phyloP scores from a whole-genome alignment of 2,888 invertebrate species.

The Chrysolina oricalcia region DNA sequence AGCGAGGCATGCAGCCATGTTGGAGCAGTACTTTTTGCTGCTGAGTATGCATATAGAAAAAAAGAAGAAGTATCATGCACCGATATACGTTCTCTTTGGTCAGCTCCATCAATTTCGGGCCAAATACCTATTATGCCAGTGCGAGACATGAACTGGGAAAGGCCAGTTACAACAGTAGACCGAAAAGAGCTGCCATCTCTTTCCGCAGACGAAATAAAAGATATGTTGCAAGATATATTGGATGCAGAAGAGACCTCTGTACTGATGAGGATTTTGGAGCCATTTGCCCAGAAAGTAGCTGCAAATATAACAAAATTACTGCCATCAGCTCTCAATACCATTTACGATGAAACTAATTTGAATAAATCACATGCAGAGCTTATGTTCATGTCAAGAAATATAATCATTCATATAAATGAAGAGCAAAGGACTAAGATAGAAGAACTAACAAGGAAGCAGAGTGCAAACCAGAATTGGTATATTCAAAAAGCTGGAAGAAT shows the following conservation, averaged over 20 bases:
- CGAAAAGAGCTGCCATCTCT: constrained; percentile 15
- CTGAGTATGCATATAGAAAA: too few relatives aligned
- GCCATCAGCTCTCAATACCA: constrained; percentile 18
- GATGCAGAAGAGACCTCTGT: not conserved
- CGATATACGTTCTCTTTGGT: too few relatives aligned
- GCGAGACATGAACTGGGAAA: constrained; percentile 37
- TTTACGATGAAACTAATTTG: constrained; percentile 5
- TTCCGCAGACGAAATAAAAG: constrained; percentile 14
- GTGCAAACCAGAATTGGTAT: constrained; percentile 14
- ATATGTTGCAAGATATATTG: constrained; percentile 26
- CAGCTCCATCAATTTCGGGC: too few relatives aligned
- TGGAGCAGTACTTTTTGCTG: constrained; percentile 1
- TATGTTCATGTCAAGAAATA: constrained; percentile 13
- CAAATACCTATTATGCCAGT: too few relatives aligned
- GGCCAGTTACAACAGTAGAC: too few relatives aligned
- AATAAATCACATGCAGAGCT: constrained; percentile 17
- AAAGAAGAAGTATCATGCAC: too few relatives aligned
- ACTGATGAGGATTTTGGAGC: constrained; percentile 38
- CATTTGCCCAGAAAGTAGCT: constrained; percentile 28
- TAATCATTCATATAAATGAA: constrained; percentile 9
- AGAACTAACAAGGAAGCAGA: not conserved
- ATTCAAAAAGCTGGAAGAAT: constrained; percentile 35
- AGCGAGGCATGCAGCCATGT: too few relatives aligned
- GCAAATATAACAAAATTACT: not conserved
- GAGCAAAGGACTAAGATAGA: not conserved